phyloP scores from a whole-genome alignment of 2,797 vertebrate genomes.

The Anomalospiza imberbis region DNA sequence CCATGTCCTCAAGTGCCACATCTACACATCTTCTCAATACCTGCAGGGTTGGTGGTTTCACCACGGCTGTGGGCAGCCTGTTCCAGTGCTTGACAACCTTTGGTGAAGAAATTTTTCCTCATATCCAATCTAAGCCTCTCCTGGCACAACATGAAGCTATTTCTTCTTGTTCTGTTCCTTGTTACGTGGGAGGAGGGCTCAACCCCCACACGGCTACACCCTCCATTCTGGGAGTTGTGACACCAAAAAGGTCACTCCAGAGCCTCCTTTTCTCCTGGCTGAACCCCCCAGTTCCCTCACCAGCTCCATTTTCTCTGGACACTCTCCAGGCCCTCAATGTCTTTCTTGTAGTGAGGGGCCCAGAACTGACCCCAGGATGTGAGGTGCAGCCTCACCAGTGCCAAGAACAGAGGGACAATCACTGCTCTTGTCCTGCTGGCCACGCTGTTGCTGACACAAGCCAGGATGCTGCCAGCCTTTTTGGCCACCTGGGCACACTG shows the following conservation, averaged over 20 bases:
- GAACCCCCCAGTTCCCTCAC: background rate
- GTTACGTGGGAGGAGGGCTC: accelerated
- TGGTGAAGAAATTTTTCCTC: background rate
- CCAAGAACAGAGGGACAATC: background rate
- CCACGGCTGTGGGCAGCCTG: background rate
- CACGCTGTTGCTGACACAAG: background rate
- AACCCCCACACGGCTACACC: background rate
- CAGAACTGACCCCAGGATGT: accelerated
- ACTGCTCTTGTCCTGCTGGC: background rate
- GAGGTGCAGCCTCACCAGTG: background rate
- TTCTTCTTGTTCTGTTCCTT: background rate
- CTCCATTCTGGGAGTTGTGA: background rate
- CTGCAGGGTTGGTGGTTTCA: background rate
- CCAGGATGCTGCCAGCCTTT: background rate
- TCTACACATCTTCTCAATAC: background rate
- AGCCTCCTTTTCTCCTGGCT: background rate
- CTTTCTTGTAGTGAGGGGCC: background rate
- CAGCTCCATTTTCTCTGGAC: background rate
- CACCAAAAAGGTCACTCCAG: background rate
- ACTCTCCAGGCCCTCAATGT: background rate
- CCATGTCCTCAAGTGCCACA: background rate
- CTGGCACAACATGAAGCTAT: background rate
- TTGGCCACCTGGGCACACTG: background rate
- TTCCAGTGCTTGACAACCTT: background rate
- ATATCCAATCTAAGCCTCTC: background rate